phyloP scores from a whole-genome alignment of 92 coral and sea anemone species.

The Diadumene lineata region DNA sequence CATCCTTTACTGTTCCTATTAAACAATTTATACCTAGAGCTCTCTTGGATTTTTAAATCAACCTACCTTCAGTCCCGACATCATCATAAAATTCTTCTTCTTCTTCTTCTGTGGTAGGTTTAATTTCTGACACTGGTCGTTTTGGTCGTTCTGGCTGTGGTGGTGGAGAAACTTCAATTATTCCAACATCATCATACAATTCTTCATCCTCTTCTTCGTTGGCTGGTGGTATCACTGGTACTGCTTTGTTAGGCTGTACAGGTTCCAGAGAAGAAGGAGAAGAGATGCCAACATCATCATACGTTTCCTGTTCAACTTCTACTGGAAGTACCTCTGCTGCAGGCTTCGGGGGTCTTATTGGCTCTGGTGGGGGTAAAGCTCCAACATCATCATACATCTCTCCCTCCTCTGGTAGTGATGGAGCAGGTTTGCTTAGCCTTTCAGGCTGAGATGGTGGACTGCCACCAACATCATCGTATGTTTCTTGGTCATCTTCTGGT shows the following conservation, averaged over 20 bases:
- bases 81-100: constrained; percentile 39
- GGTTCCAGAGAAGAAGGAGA: constrained; percentile 15
- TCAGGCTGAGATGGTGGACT: neutral
- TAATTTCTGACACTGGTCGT: neutral
- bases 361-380: neutral
- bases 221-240: neutral
- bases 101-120: neutral
- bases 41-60: no score
- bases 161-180: constrained; percentile 14
- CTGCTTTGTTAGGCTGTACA: neutral
- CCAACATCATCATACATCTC: constrained; percentile 39
- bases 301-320: constrained; percentile 3
- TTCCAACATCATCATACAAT: constrained; percentile 35
- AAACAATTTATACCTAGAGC: no score
- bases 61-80: constrained; percentile 9
- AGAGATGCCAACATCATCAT: constrained; percentile 32
- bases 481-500: neutral
- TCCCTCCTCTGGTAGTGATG: neutral
- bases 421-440: neutral
- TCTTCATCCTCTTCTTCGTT: constrained; percentile 27
- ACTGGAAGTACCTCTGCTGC: neutral
- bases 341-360: constrained; percentile 30
- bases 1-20: no score
- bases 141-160: constrained; percentile 10
- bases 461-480: constrained; percentile 38